phyloP scores from a whole-genome alignment of 2,797 vertebrate species.

The Siniperca scherzeri region DNA sequence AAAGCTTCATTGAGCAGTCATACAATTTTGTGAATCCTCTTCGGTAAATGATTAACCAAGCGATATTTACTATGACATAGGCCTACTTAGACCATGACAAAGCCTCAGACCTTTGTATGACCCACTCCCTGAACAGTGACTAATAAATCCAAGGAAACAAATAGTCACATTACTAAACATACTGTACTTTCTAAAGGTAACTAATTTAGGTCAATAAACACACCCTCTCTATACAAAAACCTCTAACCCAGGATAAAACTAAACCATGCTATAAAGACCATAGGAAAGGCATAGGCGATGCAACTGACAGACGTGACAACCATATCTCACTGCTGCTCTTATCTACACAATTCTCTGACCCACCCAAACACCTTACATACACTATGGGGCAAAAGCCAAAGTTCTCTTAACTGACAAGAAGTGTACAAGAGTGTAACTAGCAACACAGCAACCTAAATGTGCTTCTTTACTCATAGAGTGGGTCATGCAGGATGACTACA shows the following conservation, averaged over 20 bases:
- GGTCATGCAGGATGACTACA: background rate
- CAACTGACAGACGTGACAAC: constrained; percentile 31
- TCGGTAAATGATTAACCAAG: constrained; percentile 59
- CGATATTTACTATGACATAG: constrained; percentile 25
- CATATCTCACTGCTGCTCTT: constrained; percentile 46
- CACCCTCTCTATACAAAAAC: background rate
- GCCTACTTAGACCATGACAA: constrained; percentile 4
- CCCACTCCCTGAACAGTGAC: constrained; percentile 9
- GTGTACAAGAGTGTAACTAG: background rate
- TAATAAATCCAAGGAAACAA: constrained; percentile 17
- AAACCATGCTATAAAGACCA: background rate
- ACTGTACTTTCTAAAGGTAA: background rate
- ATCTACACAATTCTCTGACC: constrained; percentile 46
- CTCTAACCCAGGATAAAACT: constrained; percentile 1
- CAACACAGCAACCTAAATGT: constrained; percentile 4
- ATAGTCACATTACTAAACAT: background rate
- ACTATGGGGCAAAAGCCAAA: constrained; percentile 37
- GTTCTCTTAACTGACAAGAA: constrained; percentile 30
- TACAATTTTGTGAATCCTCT: constrained; percentile 1
- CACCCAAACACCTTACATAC: constrained; percentile 56
- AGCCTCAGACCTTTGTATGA: constrained; percentile 33
- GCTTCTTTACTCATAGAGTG: background rate
- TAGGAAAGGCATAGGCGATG: background rate
- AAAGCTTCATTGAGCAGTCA: background rate
- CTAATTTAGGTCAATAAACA: constrained; percentile 11